Percentiles rank a stretch among this genome's conserved stretches.
Conservation (phyloP, 2,797 vertebrate genomes). For the Rhinophrynus dorsalis region DNA sequence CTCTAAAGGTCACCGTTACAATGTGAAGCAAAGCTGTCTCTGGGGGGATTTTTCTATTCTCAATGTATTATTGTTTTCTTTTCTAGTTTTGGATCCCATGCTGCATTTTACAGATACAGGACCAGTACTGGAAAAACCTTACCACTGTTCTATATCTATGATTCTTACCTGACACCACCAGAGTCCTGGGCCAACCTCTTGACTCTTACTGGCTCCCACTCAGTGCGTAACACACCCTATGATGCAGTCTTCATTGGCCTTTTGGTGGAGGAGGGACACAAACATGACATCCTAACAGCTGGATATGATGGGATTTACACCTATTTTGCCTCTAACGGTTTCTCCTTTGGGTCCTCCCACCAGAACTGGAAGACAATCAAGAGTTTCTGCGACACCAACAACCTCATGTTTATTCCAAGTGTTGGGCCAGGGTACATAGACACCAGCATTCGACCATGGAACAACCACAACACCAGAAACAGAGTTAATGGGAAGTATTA, state of each 20-base stretch:
- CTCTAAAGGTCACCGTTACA: too few relatives aligned
- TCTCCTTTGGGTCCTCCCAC: conserved; percentile 86
- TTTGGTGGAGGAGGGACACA: conserved; percentile 83
- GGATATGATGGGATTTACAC: conserved; percentile 89
- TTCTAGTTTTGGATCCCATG: conserved; percentile 79
- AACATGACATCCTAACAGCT: conserved; percentile 75
- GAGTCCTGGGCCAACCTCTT: conserved; percentile 84
- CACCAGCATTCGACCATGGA: conserved; percentile 85
- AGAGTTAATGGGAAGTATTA: conserved; percentile 89
- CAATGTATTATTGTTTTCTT: too few relatives aligned
- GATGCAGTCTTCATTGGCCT: conserved; percentile 80
- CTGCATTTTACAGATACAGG: conserved; percentile 81
- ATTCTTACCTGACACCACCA: conserved; percentile 81
- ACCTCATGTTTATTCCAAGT: conserved; percentile 83
- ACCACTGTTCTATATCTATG: conserved; percentile 86
- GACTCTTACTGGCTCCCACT: conserved; percentile 73
- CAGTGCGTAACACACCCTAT: conserved; percentile 76
- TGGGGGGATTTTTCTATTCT: too few relatives aligned
- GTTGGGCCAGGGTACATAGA: conserved; percentile 86
- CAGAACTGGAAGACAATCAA: conserved; percentile 85
- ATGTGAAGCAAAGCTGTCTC: too few relatives aligned
- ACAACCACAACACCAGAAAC: conserved; percentile 87
- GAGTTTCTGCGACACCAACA: conserved; percentile 80
- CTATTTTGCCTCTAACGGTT: conserved; percentile 87
- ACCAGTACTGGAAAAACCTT: conserved; percentile 76